A percentile compares a stretch with the other conserved stretches of the same genome.
phyloP scores from a whole-genome alignment of 2,113 vertebrate species.

The Chaenogobius annularis region DNA sequence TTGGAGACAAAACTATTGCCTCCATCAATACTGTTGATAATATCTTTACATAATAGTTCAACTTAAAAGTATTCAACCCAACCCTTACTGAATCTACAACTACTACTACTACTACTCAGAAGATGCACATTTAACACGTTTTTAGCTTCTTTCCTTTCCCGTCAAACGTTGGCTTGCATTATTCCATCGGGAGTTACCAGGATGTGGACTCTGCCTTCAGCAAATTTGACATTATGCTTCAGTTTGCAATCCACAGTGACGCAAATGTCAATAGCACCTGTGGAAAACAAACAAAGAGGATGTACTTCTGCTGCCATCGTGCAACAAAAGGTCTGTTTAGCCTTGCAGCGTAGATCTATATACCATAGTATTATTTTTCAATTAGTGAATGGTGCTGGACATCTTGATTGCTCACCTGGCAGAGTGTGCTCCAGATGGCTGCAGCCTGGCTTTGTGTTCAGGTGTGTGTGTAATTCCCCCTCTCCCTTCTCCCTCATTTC shows the following conservation, averaged over 20 bases:
- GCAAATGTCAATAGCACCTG: background rate
- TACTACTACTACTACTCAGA: background rate
- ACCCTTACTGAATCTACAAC: background rate
- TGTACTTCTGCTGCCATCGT: background rate
- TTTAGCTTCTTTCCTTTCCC: background rate
- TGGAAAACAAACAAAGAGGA: background rate
- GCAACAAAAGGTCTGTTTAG: conserved; percentile 1
- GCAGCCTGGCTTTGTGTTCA: background rate
- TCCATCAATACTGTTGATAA: too few relatives aligned
- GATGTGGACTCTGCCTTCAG: background rate
- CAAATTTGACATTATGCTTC: background rate
- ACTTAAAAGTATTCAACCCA: too few relatives aligned
- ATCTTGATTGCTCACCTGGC: background rate
- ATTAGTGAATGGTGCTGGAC: background rate
- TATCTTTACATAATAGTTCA: too few relatives aligned
- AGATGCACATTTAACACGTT: background rate
- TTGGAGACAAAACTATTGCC: too few relatives aligned
- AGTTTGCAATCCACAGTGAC: background rate
- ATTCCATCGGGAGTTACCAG: background rate
- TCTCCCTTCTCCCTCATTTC: conserved; percentile 1
- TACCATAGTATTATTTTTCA: background rate
- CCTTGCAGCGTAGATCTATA: background rate
- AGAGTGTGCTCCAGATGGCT: background rate
- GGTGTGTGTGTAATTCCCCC: background rate
- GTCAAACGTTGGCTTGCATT: background rate